Evolutionary conservation across 2,113 vertebrate genomes (phyloP).

Genomic region (Sylvilagus bachmani): DNA sequence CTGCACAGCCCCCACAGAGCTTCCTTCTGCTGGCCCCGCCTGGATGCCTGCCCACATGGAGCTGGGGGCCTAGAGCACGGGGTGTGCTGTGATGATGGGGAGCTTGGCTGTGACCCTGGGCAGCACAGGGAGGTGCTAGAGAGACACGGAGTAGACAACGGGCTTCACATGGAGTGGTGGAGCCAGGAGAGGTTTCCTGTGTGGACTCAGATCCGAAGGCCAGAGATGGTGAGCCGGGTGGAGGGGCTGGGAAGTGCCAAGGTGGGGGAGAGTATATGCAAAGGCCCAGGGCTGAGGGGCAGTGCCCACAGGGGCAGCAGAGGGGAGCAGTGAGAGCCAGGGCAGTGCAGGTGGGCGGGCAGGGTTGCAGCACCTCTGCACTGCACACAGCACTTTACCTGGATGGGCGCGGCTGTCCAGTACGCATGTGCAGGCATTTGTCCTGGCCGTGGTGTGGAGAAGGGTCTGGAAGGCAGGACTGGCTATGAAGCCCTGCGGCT

Average conservation of each 20-base stretch:
- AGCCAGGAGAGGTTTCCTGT: not conserved
- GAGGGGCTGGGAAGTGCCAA: not conserved
- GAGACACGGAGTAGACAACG: not conserved
- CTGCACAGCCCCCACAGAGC: not conserved
- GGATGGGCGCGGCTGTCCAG: not conserved
- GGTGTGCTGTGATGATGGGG: not conserved
- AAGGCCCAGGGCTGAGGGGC: rapidly evolving
- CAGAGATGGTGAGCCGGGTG: rapidly evolving
- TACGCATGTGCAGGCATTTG: not conserved
- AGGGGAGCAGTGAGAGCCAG: not conserved
- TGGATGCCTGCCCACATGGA: not conserved
- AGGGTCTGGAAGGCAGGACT: not conserved
- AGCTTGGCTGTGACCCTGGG: not conserved
- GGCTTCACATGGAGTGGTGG: not conserved
- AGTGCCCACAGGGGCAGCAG: not conserved
- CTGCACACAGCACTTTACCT: not conserved
- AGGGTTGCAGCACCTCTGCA: not conserved
- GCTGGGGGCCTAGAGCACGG: too few species aligned
- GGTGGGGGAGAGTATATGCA: not conserved
- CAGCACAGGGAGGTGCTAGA: not conserved
- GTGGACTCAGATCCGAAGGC: not conserved
- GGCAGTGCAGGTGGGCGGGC: too few species aligned
- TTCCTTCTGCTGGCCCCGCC: not conserved
- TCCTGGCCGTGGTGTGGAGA: not conserved
- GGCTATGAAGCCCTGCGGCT: not conserved